Percentiles rank a stretch among this genome's conserved stretches.
Evolutionary conservation across 2,888 invertebrate species (phyloP).

Genomic region (Epinotia brunnichana): DNA sequence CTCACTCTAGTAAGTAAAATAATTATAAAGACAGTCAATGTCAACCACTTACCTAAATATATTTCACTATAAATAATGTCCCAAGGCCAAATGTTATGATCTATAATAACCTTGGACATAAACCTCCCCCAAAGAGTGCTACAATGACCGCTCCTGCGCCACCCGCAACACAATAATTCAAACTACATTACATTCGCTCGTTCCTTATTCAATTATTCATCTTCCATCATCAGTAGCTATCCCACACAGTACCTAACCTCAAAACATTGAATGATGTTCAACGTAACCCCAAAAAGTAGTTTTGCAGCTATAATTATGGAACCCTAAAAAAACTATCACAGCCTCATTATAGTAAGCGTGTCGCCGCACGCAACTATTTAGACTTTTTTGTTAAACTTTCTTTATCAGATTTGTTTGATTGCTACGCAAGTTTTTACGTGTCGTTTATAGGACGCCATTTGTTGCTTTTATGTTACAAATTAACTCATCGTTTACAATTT

Average conservation of each 20-base stretch:
- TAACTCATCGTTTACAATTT: constrained; percentile 3
- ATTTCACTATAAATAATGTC: no score
- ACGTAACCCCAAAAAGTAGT: background rate
- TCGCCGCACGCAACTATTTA: constrained; percentile 65
- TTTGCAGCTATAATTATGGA: constrained; percentile 15
- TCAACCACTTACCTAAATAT: no score
- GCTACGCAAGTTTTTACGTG: constrained; percentile 43
- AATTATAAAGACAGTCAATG: no score
- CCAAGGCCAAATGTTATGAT: no score
- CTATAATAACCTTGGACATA: no score
- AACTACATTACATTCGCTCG: no score
- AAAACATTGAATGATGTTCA: background rate
- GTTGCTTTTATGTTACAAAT: constrained; percentile 25
- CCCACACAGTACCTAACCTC: background rate
- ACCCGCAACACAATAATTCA: no score
- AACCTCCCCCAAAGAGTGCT: no score
- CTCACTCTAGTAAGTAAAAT: no score
- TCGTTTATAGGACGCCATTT: constrained; percentile 39
- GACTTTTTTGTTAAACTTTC: constrained; percentile 48
- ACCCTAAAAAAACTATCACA: constrained; percentile 62
- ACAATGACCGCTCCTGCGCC: no score
- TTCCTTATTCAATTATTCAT: no score
- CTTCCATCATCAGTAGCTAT: no score
- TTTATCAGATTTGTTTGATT: constrained; percentile 43
- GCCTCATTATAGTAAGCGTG: constrained; percentile 68